These are phyloP conservation scores for Eretmocerus hayati DNA, from an alignment of 2,888 invertebrate genomes.

Conservation along the genomic window DNA sequence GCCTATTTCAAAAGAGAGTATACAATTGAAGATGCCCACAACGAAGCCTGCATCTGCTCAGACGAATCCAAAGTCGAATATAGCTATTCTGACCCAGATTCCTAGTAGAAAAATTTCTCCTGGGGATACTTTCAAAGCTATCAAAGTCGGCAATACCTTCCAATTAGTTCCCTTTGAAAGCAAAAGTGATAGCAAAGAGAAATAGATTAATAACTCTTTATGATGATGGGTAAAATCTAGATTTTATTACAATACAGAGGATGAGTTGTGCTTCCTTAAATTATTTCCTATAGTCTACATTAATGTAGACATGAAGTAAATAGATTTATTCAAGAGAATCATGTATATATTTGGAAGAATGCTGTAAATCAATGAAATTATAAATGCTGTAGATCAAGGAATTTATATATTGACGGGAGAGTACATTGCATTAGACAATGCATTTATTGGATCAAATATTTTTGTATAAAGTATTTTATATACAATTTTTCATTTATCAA, in stretches of 20 bases:
- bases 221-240: not conserved
- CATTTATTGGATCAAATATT: too few species aligned
- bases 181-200: conserved; percentile 18
- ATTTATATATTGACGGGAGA: too few species aligned
- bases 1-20: conserved; percentile 29
- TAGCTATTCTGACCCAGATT: conserved; percentile 29
- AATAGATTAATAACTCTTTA: not conserved
- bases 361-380: too few species aligned
- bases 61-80: conserved; percentile 19
- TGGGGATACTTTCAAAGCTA: conserved; percentile 35
- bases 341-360: too few species aligned
- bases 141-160: conserved; percentile 36
- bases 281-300: too few species aligned
- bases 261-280: too few species aligned
- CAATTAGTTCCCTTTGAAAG: conserved; percentile 32
- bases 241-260: not conserved
- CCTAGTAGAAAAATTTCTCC: conserved; percentile 29
- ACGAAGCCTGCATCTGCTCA: conserved; percentile 19
- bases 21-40: conserved; percentile 27
- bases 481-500: too few species aligned
- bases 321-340: too few species aligned
- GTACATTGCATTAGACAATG: too few species aligned
- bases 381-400: too few species aligned
- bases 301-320: too few species aligned
- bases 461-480: too few species aligned